Evolutionary conservation across 2,888 invertebrate species (phyloP).

Genomic region (Priocnemis perturbator): DNA sequence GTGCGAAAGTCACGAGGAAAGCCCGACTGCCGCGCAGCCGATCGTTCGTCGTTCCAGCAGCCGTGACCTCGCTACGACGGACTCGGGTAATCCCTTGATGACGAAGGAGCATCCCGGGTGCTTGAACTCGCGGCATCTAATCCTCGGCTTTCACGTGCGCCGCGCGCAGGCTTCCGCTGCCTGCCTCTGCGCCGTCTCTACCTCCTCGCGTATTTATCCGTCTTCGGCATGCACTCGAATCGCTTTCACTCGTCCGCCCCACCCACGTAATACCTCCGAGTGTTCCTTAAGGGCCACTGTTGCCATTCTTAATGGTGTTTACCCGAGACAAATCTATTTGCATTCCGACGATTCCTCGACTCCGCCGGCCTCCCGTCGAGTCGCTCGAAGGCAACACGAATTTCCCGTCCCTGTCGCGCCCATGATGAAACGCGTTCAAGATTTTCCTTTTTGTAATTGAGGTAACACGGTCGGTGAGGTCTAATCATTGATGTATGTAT

Average conservation of each 20-base stretch:
- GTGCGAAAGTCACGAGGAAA: not conserved
- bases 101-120: constrained; percentile 45
- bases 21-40: constrained; percentile 7
- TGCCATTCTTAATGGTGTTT: no score
- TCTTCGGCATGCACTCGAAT: not conserved
- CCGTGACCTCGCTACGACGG: constrained; percentile 42
- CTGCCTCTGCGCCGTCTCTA: not conserved
- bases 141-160: constrained; percentile 3
- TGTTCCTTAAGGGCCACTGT: not conserved
- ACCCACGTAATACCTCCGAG: not conserved
- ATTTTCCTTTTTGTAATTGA: no score
- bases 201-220: not conserved
- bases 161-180: not conserved
- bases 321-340: no score
- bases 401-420: no score
- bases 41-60: constrained; percentile 33
- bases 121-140: constrained; percentile 25
- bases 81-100: constrained; percentile 48
- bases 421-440: no score
- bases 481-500: no score
- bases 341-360: no score
- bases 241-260: not conserved
- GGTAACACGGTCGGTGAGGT: no score
- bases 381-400: no score
- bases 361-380: no score